Base-by-base conservation (phyloP, 2,888 invertebrate species). In the Heliconius hortense region DNA sequence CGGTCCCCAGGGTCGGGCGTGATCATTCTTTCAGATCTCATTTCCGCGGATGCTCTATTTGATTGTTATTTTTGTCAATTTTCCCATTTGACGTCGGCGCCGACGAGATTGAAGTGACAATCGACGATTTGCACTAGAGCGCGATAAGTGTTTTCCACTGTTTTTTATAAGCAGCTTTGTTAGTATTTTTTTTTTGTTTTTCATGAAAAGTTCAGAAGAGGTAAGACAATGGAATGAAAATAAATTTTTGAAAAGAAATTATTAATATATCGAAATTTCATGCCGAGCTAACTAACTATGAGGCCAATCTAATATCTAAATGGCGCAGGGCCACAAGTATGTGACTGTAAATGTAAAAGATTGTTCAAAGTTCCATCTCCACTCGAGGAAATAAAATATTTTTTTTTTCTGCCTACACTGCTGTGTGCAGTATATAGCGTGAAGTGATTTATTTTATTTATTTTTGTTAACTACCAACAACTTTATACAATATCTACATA, bases 11-110 rank as follows among this genome's bases (percentile, higher is more conserved):
- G 94, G 94, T 89, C 90, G 91, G 84, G 88, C 87, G 91, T 88
- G 92, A 94, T 93, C 92, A 91, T 91, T 93, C 90, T 90, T 91
- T 91, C 90, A 88, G 92, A 93, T 93, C 94, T 93, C 93, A 93
- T 94, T 94, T 93, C 91, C 92, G 88, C 85, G 90, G 90, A 93
- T 92, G 92, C 89, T 93, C 92, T 91, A 89, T 90, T 93, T 92
- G 93, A 93, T 93, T 94, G 93, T 94, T 93, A 93, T 93, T 93
- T 93, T 91, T 92, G 92, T 92, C 89, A 89, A 92, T 91, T 91
- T 89, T 89, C 87, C 88, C 87, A 87, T 90, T 90, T 88, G 87
- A 87, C 88, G 86, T 86, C 83, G 86, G 84, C 85, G 87, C 86
- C 87, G 82, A 83, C 87, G 88, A 86, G 88, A 91, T 90, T 93